Conservation (phyloP, 2,888 invertebrate species). For the Andrena dorsata region DNA sequence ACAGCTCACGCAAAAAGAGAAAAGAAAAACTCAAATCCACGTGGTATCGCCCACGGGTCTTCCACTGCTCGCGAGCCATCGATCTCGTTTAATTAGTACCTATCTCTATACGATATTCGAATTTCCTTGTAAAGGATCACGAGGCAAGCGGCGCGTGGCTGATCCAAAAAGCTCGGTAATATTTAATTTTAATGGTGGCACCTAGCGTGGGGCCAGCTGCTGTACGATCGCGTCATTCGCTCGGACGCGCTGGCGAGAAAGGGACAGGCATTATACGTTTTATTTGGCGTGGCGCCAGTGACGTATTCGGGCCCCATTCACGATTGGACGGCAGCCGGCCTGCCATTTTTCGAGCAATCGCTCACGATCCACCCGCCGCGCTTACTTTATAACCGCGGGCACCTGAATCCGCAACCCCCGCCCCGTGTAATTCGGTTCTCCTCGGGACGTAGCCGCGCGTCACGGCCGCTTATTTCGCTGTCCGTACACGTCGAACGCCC, state of each 20-base stretch:
- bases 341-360: constrained; percentile 78
- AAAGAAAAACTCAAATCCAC: background rate
- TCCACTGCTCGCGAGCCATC: background rate
- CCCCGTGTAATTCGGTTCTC: constrained; percentile 48
- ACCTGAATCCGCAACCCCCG: constrained; percentile 3
- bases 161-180: constrained; percentile 61
- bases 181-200: constrained; percentile 68
- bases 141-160: constrained; percentile 39
- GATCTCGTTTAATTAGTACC: constrained; percentile 55
- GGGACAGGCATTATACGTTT: constrained; percentile 62
- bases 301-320: constrained; percentile 67
- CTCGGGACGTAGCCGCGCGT: constrained; percentile 37
- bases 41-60: no score
- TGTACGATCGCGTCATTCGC: constrained; percentile 60
- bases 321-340: constrained; percentile 67
- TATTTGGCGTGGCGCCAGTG: constrained; percentile 76
- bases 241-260: constrained; percentile 25
- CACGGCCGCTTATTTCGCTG: constrained; percentile 79
- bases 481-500: constrained; percentile 78
- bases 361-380: constrained; percentile 55
- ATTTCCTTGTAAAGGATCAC: constrained; percentile 52
- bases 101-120: constrained; percentile 41
- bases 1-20: background rate
- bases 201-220: constrained; percentile 46
- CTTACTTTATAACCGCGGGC: constrained; percentile 42